These are phyloP conservation scores for Bedellia somnulentella DNA, from an alignment of 2,888 invertebrate species.

Conservation along the genomic window DNA sequence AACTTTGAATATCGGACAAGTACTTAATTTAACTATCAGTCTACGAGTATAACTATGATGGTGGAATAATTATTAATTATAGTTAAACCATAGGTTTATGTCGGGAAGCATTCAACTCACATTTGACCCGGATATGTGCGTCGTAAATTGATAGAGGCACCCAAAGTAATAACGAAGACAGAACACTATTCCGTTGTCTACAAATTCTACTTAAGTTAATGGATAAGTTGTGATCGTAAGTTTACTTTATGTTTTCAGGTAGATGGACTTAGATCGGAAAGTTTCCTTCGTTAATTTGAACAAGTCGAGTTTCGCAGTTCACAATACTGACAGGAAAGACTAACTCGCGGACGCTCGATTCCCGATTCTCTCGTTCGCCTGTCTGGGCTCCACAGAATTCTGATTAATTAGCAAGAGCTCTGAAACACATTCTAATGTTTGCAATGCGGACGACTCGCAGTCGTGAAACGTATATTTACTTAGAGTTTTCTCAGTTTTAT, in stretches of 20 bases:
- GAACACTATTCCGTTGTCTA: constrained; percentile 49
- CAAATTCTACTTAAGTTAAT: constrained; percentile 61
- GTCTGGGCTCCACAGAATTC: too few relatives aligned
- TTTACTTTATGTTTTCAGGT: constrained; percentile 61
- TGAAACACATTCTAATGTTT: too few relatives aligned
- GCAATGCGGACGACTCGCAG: too few relatives aligned
- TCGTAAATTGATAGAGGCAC: constrained; percentile 43
- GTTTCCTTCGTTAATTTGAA: constrained; percentile 58
- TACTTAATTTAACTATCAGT: too few relatives aligned
- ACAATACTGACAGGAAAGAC: constrained; percentile 22
- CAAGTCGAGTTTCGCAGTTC: constrained; percentile 34
- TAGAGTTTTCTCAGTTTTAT: too few relatives aligned
- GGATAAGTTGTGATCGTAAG: constrained; percentile 58
- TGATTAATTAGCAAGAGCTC: too few relatives aligned
- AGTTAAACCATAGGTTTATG: too few relatives aligned
- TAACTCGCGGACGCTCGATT: constrained; percentile 22
- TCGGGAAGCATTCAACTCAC: too few relatives aligned
- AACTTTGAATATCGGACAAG: too few relatives aligned
- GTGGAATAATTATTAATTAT: too few relatives aligned
- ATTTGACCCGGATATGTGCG: constrained; percentile 21
- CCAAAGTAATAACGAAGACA: constrained; percentile 31
- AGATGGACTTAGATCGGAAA: constrained; percentile 55
- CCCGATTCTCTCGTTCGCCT: constrained; percentile 19
- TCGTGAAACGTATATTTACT: too few relatives aligned
- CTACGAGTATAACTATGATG: too few relatives aligned